phyloP scores from a whole-genome alignment of 2,113 vertebrate species.

The Pseudopipra pipra region DNA sequence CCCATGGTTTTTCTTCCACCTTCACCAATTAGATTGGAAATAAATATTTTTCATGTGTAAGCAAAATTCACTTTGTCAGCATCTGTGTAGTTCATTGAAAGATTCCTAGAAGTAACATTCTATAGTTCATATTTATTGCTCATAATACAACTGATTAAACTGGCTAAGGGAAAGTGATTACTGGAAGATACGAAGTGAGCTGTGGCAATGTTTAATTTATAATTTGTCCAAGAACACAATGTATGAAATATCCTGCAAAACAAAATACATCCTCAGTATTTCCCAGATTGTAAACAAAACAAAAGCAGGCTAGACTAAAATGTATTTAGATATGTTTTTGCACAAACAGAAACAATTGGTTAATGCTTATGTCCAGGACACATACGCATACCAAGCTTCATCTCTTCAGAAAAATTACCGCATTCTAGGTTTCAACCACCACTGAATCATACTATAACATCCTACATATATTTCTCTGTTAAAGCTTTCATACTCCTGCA shows the following conservation, averaged over 20 bases:
- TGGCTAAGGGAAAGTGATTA: constrained; percentile 29
- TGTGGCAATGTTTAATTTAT: background rate
- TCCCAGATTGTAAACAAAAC: background rate
- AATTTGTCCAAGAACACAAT: background rate
- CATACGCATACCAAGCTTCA: background rate
- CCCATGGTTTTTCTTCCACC: constrained; percentile 51
- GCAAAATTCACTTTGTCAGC: constrained; percentile 45
- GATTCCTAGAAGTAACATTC: constrained; percentile 43
- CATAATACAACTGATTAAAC: background rate
- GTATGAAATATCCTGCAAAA: background rate
- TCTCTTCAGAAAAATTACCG: background rate
- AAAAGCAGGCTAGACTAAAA: background rate
- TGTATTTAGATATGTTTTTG: background rate
- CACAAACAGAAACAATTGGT: background rate
- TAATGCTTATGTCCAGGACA: background rate
- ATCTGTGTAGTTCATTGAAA: constrained; percentile 21
- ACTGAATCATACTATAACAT: background rate
- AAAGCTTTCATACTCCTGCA: background rate
- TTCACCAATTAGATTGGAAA: constrained; percentile 72
- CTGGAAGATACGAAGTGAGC: constrained; percentile 22
- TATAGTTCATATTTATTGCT: constrained; percentile 68
- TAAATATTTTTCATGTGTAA: constrained; percentile 66
- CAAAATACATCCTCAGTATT: background rate
- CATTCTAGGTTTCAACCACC: background rate
- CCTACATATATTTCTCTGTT: background rate